Base-by-base conservation (phyloP, 2,888 invertebrate species). In the Junonia oenone region DNA sequence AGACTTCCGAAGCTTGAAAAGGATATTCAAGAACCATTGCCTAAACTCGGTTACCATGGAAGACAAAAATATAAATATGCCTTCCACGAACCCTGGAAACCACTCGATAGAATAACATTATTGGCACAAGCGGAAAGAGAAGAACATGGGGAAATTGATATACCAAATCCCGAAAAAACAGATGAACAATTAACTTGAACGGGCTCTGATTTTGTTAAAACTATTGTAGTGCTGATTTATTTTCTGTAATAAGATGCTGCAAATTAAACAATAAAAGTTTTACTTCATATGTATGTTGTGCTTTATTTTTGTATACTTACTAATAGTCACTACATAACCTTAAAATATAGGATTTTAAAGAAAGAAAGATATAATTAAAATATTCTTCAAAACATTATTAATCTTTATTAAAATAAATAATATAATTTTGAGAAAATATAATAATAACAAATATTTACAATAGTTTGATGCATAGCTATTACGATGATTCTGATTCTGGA, bases 31-130 rank as follows among this genome's bases (percentile, higher is more conserved):
- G 75, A 73, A 0, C 64, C 66, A 1, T 45, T 77, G 15, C 77
- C 81, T 0, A 78, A 76, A 50, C 73, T 89, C 6, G 83, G 88
- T 0, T 89, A 88, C 59, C 89, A 89, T 48, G 89, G 89, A 0
- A 76, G 62, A 35, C 75, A 56, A 45, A 89, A 84, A 61, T 86
- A 79, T 58, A 88, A 83, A 58, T 87, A 77, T 57, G 89, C 89
- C 0, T 89, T 89, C 63, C 88, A 89, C 45, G 88, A 88, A 62
- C 89, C 89, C 0, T 89, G 89, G 88, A 81, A 73, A 38, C 89
- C 89, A 0, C 58, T 87, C 26, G 87, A 89, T 64, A 73, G 89
- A 37, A 51, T 83, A 37, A 54, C 75, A 0, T 62, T 89, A 33
- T 64, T 89, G 17, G 75, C 79, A n/a, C 67, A 80, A 52, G 88